Conservation (phyloP, 2,888 invertebrate genomes). For the Andrena marginata region DNA sequence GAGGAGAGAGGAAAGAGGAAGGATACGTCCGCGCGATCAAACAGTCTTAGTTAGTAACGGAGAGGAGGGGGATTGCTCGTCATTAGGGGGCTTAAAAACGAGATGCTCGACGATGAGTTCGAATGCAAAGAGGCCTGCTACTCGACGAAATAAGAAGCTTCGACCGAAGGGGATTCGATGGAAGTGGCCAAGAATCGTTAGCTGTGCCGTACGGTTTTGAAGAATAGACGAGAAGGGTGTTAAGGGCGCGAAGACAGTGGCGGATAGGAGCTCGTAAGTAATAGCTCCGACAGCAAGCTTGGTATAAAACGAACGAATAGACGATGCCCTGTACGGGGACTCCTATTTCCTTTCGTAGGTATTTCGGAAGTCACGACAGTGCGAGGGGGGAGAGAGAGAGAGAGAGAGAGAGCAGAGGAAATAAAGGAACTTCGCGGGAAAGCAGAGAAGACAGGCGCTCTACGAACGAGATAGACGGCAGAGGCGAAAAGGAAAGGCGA, state of each 20-base stretch:
- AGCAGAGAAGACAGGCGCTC: neutral
- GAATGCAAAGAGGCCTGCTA: conserved; percentile 64
- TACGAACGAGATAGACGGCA: too few relatives aligned
- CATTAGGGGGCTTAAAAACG: conserved; percentile 28
- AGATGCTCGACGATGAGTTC: conserved; percentile 50
- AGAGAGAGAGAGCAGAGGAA: neutral
- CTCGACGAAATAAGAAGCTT: conserved; percentile 38
- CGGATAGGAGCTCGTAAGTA: conserved; percentile 64
- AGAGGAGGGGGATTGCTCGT: conserved; percentile 10
- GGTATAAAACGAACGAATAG: conserved; percentile 70
- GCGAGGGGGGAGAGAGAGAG: conserved; percentile 1
- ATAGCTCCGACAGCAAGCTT: conserved; percentile 62
- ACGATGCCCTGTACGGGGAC: conserved; percentile 56
- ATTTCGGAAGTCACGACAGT: conserved; percentile 54
- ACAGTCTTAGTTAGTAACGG: conserved; percentile 46
- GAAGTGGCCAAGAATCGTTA: conserved; percentile 11
- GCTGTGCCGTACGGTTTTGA: conserved; percentile 40
- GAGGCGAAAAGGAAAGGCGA: too few relatives aligned
- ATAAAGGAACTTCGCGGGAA: conserved; percentile 3
- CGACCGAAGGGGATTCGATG: conserved; percentile 23
- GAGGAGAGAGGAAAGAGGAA: neutral
- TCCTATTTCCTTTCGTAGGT: conserved; percentile 67
- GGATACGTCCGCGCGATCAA: conserved; percentile 5
- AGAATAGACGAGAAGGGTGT: conserved; percentile 44
- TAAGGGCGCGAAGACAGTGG: conserved; percentile 16